Evolutionary conservation across 2,888 invertebrate genomes (phyloP), one percentile per base, ranked within the genome.

Genomic region (Eugnorisma glareosa): DNA sequence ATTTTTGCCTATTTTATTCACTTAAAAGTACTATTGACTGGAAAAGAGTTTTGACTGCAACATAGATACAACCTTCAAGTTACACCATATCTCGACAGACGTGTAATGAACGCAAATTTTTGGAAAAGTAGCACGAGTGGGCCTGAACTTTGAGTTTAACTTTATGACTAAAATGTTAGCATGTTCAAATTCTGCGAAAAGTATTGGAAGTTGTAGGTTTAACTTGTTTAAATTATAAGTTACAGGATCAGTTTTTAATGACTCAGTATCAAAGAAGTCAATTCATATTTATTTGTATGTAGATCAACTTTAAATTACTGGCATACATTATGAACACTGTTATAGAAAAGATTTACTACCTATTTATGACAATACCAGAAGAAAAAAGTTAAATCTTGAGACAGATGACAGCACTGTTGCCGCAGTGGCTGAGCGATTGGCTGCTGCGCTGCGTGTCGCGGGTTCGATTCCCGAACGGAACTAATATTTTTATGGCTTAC

Each of bases 151-250:
- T 35, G 43, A 68, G 67, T 80, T 73, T 68, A 79, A 80, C 70
- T 79, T 75, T 79, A 54, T 81, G 74, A 81, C 86, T 74, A 66
- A 86, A 75, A 80, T 77, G 71, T 73, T 75, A 67, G 37, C 61
- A 57, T 61, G 35, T 24, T 35, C 11, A 61, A 61, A 61, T 35
- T 61, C 35, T 61, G 11, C 24, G 21, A 40, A 37, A 28, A 57
- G 15, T 28, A n/a, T 35, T 57, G 10, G 1, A 40, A 59, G 21
- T 68, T 68, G 24, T 66, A 59, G 43, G 18, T 18, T 35, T 75
- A 51, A 66, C 63, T 73, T 66, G 2, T 18, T 11, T 13, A 54
- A 31, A n/a, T 35, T 68, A n/a, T n/a, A 24, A 28, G 31, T 8
- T 35, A 18, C 1, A 40, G 18, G 13, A 28, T 59, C 2, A n/a